Evolutionary conservation across 2,797 vertebrate species (phyloP).

Genomic region (Ispidina picta): DNA sequence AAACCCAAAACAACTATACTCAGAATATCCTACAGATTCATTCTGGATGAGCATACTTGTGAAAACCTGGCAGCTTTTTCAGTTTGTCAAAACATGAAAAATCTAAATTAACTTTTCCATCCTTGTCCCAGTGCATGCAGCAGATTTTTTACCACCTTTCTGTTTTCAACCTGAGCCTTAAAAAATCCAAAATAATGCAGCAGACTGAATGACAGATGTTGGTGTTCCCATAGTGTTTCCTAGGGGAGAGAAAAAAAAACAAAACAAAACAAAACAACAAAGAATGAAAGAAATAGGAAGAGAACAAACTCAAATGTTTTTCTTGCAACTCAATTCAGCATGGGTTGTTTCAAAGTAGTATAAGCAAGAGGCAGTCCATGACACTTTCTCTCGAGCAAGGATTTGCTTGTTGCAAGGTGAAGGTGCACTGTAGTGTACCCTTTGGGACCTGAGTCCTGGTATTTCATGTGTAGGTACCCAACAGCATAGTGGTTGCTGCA

Average conservation of each 20-base stretch:
- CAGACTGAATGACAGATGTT: neutral
- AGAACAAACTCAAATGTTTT: neutral
- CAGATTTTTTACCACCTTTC: neutral
- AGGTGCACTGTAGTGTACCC: neutral
- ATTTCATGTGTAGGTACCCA: neutral
- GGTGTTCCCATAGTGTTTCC: neutral
- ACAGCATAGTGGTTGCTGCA: neutral
- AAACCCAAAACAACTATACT: neutral
- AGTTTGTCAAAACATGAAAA: neutral
- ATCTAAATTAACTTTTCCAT: neutral
- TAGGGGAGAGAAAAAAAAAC: rapidly evolving
- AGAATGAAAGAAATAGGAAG: neutral
- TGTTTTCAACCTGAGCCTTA: conserved; percentile 49
- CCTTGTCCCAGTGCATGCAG: neutral
- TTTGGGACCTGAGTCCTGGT: neutral
- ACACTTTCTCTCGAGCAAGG: neutral
- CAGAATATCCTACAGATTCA: neutral
- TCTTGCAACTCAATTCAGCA: neutral
- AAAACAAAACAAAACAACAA: too few species aligned
- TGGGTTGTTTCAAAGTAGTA: neutral
- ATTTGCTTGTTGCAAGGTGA: neutral
- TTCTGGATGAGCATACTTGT: neutral
- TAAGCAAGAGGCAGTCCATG: neutral
- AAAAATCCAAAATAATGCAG: conserved; percentile 3
- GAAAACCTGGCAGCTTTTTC: conserved; percentile 8